Evolutionary conservation across 2,113 vertebrate species (phyloP).

Genomic region (Cynopterus brachyotis): DNA sequence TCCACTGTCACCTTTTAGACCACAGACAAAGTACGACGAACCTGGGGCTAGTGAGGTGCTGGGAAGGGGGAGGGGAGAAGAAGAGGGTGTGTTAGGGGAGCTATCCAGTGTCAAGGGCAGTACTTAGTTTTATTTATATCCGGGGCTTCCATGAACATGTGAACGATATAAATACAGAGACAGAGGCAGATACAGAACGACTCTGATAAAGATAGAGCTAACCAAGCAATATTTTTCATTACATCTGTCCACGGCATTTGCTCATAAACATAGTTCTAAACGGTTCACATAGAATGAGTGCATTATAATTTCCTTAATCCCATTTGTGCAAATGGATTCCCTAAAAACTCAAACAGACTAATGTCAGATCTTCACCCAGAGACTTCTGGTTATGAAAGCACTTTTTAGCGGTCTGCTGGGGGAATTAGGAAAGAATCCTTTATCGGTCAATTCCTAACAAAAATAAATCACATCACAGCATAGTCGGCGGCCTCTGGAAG

Average conservation of each 20-base stretch:
- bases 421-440: background rate
- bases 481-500: background rate
- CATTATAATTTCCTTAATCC: background rate
- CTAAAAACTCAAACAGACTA: background rate
- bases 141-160: background rate
- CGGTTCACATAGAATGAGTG: background rate
- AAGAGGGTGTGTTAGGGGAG: background rate
- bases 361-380: background rate
- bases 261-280: background rate
- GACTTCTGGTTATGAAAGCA: background rate
- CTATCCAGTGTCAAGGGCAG: background rate
- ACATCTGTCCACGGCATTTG: background rate
- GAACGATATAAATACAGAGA: background rate
- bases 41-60: fast-evolving
- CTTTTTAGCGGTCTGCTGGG: background rate
- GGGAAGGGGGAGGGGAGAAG: background rate
- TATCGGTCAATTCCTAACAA: background rate
- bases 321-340: background rate
- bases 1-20: fast-evolving
- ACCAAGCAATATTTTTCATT: background rate
- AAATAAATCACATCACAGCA: background rate
- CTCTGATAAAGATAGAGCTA: too few relatives aligned
- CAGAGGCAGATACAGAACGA: too few relatives aligned
- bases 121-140: background rate
- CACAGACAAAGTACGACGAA: fast-evolving